Evolutionary conservation across 2,888 invertebrate genomes (phyloP).

Genomic region (Netelia virgata): DNA sequence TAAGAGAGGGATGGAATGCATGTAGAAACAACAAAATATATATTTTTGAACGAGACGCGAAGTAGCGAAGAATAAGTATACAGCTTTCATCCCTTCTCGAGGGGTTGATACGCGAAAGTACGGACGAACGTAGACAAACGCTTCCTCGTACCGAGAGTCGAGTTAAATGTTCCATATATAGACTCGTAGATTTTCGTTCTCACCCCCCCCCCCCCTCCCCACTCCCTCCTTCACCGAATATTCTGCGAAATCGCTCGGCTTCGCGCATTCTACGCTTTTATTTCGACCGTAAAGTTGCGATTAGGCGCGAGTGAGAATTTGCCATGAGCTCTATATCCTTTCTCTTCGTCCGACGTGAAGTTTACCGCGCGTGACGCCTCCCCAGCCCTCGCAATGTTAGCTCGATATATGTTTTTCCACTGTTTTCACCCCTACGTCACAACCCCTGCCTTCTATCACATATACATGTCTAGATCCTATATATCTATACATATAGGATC

Average conservation of each 20-base stretch:
- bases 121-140: constrained; percentile 57
- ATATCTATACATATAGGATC: neutral
- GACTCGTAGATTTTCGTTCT: constrained; percentile 32
- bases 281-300: constrained; percentile 74
- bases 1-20: neutral
- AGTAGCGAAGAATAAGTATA: constrained; percentile 48
- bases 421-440: neutral
- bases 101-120: neutral
- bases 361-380: neutral
- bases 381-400: neutral
- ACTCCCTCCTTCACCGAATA: constrained; percentile 73
- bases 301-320: constrained; percentile 69
- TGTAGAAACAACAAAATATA: constrained; percentile 68
- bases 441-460: neutral
- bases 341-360: too few relatives aligned
- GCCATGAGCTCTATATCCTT: too few relatives aligned
- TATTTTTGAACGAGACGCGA: constrained; percentile 42
- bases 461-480: too few relatives aligned
- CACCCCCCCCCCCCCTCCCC: neutral
- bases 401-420: constrained; percentile 10
- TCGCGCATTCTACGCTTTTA: constrained; percentile 70
- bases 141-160: constrained; percentile 72
- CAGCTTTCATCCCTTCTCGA: constrained; percentile 66
- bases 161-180: constrained; percentile 81
- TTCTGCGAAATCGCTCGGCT: constrained; percentile 69